Evolutionary conservation across 2,888 invertebrate genomes (phyloP), one percentile per base, ranked within the genome.

Genomic region (Dorcus parallelipipedus): DNA sequence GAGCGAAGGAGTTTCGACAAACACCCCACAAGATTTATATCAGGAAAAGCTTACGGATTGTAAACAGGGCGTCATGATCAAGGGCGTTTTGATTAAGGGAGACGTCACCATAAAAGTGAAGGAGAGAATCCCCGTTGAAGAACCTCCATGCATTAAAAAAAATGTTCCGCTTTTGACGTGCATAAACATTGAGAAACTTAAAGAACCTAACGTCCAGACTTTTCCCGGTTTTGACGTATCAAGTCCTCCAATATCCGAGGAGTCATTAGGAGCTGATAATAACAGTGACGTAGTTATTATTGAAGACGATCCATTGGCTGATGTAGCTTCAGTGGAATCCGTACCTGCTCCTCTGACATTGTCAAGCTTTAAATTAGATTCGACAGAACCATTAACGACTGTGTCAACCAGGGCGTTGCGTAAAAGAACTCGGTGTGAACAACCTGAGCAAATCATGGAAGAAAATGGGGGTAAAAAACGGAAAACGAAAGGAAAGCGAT

Each of bases 251-350:
- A 48, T 54, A 17, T 52, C 59, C 7, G 43, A 61, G 8, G 60
- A 58, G 50, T 58, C 63, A 33, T 51, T 54, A 2, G 59, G 56
- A 4, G 60, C 52, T 23, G 53, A 55, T 9, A 57, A 60, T 45
- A 61, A 58, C 38, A 60, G 64, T 8, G 67, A 70, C 39, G 60
- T 61, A 17, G 60, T 67, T 59, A 53, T 58, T 42, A 52, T 58
- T 17, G 66, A 78, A 69, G 68, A 70, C 8, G 79, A 80, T 71
- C 79, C 79, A 41, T 61, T 79, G 17, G 77, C 75, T 0, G 71
- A 71, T 50, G 69, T 73, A 4, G 74, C 76, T 8, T 47, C 52
- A 38, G 33, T 43, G 14, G 26, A 38, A 0, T 33, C 39, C 1
- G 38, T 14, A 5, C 26, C 9, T 9, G 20, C 48, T 41, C 10